Percentiles rank a stretch among this genome's conserved stretches.
phyloP scores from a whole-genome alignment of 2,888 invertebrate genomes.

The Malachius bipustulatus region DNA sequence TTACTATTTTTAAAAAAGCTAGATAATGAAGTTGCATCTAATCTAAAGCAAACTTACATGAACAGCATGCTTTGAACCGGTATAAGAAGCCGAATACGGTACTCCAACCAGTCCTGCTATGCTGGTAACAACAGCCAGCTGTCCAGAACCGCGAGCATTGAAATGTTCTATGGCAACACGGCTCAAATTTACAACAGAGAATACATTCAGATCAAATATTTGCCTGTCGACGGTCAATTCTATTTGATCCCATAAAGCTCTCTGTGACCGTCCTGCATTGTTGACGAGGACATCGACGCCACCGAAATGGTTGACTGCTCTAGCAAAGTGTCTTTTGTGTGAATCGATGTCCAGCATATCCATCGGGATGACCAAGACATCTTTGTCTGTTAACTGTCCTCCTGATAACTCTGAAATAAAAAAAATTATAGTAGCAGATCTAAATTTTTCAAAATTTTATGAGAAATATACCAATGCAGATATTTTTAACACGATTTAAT shows the following conservation, averaged over 20 bases:
- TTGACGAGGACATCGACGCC: slow-evolving; percentile 65
- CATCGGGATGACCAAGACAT: slow-evolving; percentile 56
- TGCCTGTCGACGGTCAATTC: slow-evolving; percentile 58
- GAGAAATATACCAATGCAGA: slow-evolving; percentile 48
- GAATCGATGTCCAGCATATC: slow-evolving; percentile 49
- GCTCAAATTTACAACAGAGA: slow-evolving; percentile 57
- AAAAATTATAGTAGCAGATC: background rate
- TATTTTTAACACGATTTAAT: slow-evolving; percentile 51
- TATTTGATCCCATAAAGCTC: slow-evolving; percentile 59
- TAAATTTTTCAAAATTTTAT: background rate
- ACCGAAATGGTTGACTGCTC: slow-evolving; percentile 55
- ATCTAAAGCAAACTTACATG: too few species aligned
- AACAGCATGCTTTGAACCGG: slow-evolving; percentile 64
- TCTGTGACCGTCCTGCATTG: slow-evolving; percentile 71
- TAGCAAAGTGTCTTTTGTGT: slow-evolving; percentile 49
- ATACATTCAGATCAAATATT: slow-evolving; percentile 67
- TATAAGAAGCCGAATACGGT: slow-evolving; percentile 58
- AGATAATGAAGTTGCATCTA: background rate
- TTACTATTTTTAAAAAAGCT: background rate
- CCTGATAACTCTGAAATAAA: slow-evolving; percentile 30
- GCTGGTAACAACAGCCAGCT: slow-evolving; percentile 65
- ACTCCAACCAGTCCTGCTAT: slow-evolving; percentile 55
- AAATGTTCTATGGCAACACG: slow-evolving; percentile 59
- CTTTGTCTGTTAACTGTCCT: slow-evolving; percentile 41
- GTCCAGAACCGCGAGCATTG: slow-evolving; percentile 45